Percentiles rank a stretch among this genome's conserved stretches.
These are phyloP conservation scores for Cephalopachus bancanus DNA, from an alignment of 2,797 vertebrate genomes.

Conservation along the genomic window DNA sequence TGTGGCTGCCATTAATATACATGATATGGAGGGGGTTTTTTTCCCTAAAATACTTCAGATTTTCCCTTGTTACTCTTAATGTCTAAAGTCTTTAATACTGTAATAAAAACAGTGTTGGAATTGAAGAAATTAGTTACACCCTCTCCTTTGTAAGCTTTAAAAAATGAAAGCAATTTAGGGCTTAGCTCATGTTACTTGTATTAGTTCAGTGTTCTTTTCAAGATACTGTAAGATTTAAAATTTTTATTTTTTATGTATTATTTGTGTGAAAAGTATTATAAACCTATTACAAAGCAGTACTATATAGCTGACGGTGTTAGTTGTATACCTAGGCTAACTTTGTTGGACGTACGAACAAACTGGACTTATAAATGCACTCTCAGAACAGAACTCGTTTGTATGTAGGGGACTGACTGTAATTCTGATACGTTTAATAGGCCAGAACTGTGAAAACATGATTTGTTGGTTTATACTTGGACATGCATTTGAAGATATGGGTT, in stretches of 20 bases:
- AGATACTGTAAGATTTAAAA: no score
- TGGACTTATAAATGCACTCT: no score
- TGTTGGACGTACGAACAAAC: no score
- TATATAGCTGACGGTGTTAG: no score
- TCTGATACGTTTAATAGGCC: neutral
- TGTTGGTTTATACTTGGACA: slow-evolving; percentile 4
- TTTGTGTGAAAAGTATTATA: no score
- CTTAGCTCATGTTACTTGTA: neutral
- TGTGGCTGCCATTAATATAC: neutral
- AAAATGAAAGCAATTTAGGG: neutral
- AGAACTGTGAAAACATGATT: slow-evolving; percentile 16
- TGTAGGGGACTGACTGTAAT: no score
- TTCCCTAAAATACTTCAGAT: neutral
- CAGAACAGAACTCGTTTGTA: no score
- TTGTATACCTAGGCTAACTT: no score
- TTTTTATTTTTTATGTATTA: no score
- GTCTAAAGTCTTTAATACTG: neutral
- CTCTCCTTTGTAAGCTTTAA: slow-evolving; percentile 5
- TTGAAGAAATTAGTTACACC: neutral
- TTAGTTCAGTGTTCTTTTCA: neutral
- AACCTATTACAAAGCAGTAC: no score
- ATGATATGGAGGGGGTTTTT: neutral
- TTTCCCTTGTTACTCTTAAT: neutral
- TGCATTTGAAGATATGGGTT: neutral
- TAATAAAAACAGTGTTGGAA: neutral